Evolutionary conservation across 2,797 vertebrate genomes (phyloP), one percentile per base, ranked within the genome.

Genomic region (Periophthalmus magnuspinnatus): DNA sequence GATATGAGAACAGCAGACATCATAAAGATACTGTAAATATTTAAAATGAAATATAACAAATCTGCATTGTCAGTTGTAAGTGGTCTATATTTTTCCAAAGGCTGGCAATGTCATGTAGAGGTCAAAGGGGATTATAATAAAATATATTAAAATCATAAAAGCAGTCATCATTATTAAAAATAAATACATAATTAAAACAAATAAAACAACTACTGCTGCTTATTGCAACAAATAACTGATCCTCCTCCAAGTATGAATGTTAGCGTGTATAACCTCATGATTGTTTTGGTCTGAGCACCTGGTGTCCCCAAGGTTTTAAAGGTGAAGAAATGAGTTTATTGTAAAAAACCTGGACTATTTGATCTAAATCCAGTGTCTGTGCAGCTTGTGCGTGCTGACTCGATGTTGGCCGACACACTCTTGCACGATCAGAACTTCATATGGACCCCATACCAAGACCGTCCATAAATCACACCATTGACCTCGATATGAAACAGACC

Each of bases 401-500:
- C 1, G 28, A 17, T 21, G 24, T 55, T 41, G 17, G 38, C 3
- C 70, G 72, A 84, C 81, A 70, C 38, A 65, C 65, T 69, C 77
- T 54, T 56, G 52, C 69, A 62, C n/a, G 70, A 71, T 48, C 77
- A 72, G 7, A 72, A 63, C 32, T 63, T 57, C 83, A 84, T 72
- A 73, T 79, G 76, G 80, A 65, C 8, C 0, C 50, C 82, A 81
- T 57, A 69, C 14, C 55, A 38, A 69, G 22, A 36, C 33, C 65
- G 19, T 61, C 9, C 62, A 73, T 62, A 74, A 64, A 68, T 77
- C 58, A 77, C 17, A 54, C 62, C 5, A 55, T 24, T 14, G 33
- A 34, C 47, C 32, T 17, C 16, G 13, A 70, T 50, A n/a, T 36
- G 16, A 21, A 78, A 41, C 65, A 19, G 34, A 58, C 54, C 5